Evolutionary conservation across 2,113 vertebrate species (phyloP), one percentile per base, ranked within the genome.

Genomic region (Pelmatolapia mariae): DNA sequence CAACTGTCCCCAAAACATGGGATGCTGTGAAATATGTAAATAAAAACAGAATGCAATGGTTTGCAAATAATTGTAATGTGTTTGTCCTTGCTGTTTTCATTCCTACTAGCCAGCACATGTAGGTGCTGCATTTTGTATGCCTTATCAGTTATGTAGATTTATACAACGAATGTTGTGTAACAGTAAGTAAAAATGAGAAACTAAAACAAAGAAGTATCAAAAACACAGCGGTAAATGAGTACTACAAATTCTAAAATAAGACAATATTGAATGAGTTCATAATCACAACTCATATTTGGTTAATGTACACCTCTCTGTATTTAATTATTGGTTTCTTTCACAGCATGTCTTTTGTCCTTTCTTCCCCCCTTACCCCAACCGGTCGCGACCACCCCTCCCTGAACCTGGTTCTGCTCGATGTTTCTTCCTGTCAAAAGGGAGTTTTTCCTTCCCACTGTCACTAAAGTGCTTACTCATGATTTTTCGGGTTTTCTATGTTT

Each of bases 321-420:
- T 36, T 66, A 66, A 66, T n/a, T n/a, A 66, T 36, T 66, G 31
- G 61, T 66, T 63, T 63, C 31, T 63, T 63, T n/a, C 31, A 66
- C 31, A n/a, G 59, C 6, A 5, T 36, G 10, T n/a, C 10, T 36
- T 63, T 63, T 63, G 59, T 63, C 18, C 10, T 36, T 7, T 36
- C 59, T 36, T 5, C 1, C 31, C 31, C 59, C 31, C 59, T 36
- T 36, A 7, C 61, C 61, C 31, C 61, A 66, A 66, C 31, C 10
- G 11, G 53, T 12, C 4, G n/a, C 0, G 6, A n/a, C 10, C n/a
- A 0, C 53, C 18, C 59, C 31, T 63, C 31, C 10, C 18, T 66
- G 3, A n/a, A n/a, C 31, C 61, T 63, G 31, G 31, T n/a, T 66
- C 31, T 66, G 61, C 31, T 19, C 3, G 2, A 4, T 10, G 31